These are phyloP conservation scores for Falcaria lacertinaria DNA, from an alignment of 2,888 invertebrate genomes.

Conservation along the genomic window DNA sequence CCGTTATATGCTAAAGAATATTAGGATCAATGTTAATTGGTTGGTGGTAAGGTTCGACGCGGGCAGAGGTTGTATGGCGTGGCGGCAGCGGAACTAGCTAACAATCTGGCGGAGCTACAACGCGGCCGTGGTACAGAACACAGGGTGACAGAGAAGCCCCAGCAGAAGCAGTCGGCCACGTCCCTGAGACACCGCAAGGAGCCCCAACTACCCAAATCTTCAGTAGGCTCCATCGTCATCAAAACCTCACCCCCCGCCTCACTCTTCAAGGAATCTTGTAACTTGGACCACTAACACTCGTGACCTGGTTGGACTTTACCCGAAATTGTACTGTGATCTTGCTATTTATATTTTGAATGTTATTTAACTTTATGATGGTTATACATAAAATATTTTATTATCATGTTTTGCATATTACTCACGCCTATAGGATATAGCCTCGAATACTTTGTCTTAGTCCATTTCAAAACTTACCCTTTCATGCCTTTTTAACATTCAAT, in stretches of 20 bases:
- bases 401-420: background rate
- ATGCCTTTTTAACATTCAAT: too few species aligned
- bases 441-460: too few species aligned
- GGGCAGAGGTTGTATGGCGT: conserved; percentile 61
- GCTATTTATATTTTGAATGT: conserved; percentile 5
- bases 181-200: conserved; percentile 53
- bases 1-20: too few species aligned
- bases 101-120: conserved; percentile 54
- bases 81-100: conserved; percentile 59
- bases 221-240: conserved; percentile 36
- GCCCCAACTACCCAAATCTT: conserved; percentile 40
- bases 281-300: background rate
- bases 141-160: conserved; percentile 51
- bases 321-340: background rate
- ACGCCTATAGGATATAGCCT: background rate
- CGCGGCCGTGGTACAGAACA: conserved; percentile 38
- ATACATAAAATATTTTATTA: background rate
- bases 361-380: background rate
- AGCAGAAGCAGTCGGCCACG: conserved; percentile 27
- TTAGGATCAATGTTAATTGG: conserved; percentile 1
- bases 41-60: conserved; percentile 41
- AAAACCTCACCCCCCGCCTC: conserved; percentile 35
- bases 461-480: too few species aligned
- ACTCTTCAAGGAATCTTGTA: conserved; percentile 14
- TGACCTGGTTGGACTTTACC: background rate